These are phyloP conservation scores for Tribolium castaneum DNA, from an alignment of 1,140 invertebrate genomes.

Conservation along the genomic window DNA sequence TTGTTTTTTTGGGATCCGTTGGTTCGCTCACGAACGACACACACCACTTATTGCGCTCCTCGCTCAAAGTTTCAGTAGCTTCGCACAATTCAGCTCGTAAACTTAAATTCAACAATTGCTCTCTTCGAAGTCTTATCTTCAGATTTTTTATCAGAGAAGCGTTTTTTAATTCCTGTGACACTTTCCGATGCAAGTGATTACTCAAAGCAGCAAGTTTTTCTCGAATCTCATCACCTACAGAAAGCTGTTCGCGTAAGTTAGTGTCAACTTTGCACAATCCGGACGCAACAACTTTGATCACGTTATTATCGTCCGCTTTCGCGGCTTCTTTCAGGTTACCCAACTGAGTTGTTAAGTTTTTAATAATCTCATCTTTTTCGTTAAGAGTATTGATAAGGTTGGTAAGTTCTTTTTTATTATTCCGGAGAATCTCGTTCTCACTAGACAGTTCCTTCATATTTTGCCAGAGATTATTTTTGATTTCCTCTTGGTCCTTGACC, in stretches of 20 bases:
- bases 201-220: background rate
- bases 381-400: background rate
- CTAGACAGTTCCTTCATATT: background rate
- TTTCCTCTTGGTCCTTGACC: slow-evolving; percentile 20
- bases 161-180: background rate
- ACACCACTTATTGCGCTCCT: background rate
- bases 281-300: background rate
- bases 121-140: background rate
- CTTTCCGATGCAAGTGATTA: background rate
- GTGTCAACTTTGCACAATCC: background rate
- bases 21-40: background rate
- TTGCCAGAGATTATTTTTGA: slow-evolving; percentile 29
- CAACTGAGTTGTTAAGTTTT: background rate
- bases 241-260: background rate
- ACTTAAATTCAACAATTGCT: background rate
- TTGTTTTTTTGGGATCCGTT: background rate
- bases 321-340: background rate
- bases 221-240: background rate
- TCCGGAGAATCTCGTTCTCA: background rate
- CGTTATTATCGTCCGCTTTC: background rate
- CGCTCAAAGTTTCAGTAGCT: background rate
- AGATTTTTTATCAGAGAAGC: background rate
- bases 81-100: background rate
- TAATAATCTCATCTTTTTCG: background rate
- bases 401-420: background rate